phyloP scores from a whole-genome alignment of 2,888 invertebrate genomes.

The Nineta flava region DNA sequence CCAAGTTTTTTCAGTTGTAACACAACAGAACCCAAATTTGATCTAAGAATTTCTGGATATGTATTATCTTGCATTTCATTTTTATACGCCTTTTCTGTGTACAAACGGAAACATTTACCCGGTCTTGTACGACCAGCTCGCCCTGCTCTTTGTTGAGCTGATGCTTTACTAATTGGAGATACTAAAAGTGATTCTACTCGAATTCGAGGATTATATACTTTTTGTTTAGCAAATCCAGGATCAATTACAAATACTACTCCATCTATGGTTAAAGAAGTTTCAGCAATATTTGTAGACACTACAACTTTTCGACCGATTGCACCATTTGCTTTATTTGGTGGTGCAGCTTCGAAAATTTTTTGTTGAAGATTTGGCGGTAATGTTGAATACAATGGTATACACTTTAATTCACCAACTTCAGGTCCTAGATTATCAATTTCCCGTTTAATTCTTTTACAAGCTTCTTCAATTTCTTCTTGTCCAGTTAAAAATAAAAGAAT shows the following conservation, averaged over 20 bases:
- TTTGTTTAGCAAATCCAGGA: constrained; percentile 98
- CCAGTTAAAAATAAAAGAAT: constrained; percentile 81
- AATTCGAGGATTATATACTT: constrained; percentile 52
- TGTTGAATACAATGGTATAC: constrained; percentile 97
- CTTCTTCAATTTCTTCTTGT: constrained; percentile 95
- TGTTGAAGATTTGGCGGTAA: constrained; percentile 94
- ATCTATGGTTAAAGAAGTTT: constrained; percentile 97
- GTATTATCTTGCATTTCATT: constrained; percentile 99
- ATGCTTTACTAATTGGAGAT: constrained; percentile 97
- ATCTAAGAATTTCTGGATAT: constrained; percentile 87
- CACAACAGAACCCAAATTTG: constrained; percentile 93
- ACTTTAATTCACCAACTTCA: constrained; percentile 92
- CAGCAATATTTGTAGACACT: constrained; percentile 97
- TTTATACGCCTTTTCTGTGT: constrained; percentile 91
- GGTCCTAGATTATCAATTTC: constrained; percentile 94
- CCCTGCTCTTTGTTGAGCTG: constrained; percentile 95
- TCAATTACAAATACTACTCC: constrained; percentile 99
- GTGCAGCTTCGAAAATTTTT: constrained; percentile 92
- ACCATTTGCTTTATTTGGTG: constrained; percentile 57
- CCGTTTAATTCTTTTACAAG: constrained; percentile 91
- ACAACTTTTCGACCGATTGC: constrained; percentile 71
- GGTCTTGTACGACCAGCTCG: constrained; percentile 96
- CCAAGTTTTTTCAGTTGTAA: constrained; percentile 96
- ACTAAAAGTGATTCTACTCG: constrained; percentile 95
- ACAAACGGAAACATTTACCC: constrained; percentile 92